These are phyloP conservation scores for Agonopterix arenella DNA, from an alignment of 2,888 invertebrate genomes.

Conservation along the genomic window DNA sequence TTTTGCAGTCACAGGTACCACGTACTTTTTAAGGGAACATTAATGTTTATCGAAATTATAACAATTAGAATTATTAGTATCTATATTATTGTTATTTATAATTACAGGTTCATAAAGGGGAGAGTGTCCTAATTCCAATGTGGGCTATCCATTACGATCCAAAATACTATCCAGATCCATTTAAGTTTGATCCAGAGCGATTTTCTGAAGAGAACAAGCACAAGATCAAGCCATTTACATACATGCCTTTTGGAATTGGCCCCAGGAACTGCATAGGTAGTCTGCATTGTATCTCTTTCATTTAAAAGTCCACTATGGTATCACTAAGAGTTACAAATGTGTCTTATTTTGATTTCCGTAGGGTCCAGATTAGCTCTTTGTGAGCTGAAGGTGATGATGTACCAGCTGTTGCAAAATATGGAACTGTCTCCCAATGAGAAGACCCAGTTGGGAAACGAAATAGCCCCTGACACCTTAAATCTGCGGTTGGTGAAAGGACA, in stretches of 20 bases:
- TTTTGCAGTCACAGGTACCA: too few relatives aligned
- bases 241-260: slow-evolving; percentile 72
- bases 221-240: slow-evolving; percentile 31
- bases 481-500: too few relatives aligned
- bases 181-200: slow-evolving; percentile 72
- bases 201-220: slow-evolving; percentile 74
- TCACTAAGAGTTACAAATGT: too few relatives aligned
- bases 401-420: slow-evolving; percentile 37
- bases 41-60: too few relatives aligned
- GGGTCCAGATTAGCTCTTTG: slow-evolving; percentile 51
- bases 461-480: too few relatives aligned
- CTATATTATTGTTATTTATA: too few relatives aligned
- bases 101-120: slow-evolving; percentile 25
- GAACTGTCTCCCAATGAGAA: slow-evolving; percentile 33
- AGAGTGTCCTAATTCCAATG: slow-evolving; percentile 36
- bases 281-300: neutral
- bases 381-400: slow-evolving; percentile 46
- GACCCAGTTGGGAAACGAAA: slow-evolving; percentile 16
- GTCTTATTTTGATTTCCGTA: slow-evolving; percentile 12
- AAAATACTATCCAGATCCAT: slow-evolving; percentile 62
- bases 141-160: slow-evolving; percentile 59
- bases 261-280: slow-evolving; percentile 77
- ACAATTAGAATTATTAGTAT: too few relatives aligned
- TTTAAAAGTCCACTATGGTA: too few relatives aligned
- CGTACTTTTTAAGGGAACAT: too few relatives aligned